phyloP scores from a whole-genome alignment of 1,140 invertebrate genomes.

The Zaprionus ornatus region DNA sequence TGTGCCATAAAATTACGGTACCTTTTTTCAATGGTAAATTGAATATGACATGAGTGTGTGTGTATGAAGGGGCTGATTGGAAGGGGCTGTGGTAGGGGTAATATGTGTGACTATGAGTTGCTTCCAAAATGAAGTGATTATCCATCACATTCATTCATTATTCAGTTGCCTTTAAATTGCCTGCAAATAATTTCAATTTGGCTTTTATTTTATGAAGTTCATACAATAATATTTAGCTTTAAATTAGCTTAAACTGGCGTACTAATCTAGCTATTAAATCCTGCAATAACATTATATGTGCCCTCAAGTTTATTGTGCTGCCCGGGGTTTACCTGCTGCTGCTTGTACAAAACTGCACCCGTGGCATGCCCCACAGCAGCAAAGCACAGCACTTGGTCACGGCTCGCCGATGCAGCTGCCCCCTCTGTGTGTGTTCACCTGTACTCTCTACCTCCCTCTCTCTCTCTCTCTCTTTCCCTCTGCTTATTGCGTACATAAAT shows the following conservation, averaged over 20 bases:
- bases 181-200: not conserved
- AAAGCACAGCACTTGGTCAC: not conserved
- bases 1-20: not conserved
- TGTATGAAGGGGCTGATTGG: no score
- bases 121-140: not conserved
- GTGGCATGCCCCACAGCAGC: not conserved
- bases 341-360: not conserved
- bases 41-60: no score
- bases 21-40: not conserved
- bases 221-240: not conserved
- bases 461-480: not conserved
- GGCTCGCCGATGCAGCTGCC: not conserved
- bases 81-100: not conserved
- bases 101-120: not conserved
- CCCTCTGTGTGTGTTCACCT: not conserved
- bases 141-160: not conserved
- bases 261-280: no score
- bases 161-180: not conserved
- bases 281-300: no score
- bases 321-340: not conserved
- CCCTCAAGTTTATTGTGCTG: not conserved
- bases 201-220: not conserved
- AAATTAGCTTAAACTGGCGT: no score
- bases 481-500: constrained; percentile 22
- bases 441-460: not conserved